Evolutionary conservation across 2,797 vertebrate genomes (phyloP), one percentile per base, ranked within the genome.

Genomic region (Lacerta agilis): DNA sequence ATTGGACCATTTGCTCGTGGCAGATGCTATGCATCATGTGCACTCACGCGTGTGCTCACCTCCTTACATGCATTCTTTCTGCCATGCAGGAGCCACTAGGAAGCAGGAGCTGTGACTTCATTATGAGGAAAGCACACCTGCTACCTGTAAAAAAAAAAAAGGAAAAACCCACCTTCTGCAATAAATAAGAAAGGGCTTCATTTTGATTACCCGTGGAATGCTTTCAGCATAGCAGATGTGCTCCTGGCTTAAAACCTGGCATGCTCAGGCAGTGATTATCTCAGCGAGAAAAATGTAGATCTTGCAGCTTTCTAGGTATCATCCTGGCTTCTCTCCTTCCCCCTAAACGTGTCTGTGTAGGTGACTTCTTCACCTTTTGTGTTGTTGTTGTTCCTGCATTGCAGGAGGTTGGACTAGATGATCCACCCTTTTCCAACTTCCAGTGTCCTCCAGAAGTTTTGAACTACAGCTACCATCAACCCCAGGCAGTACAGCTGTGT

Each of bases 51-150:
- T 49, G 17, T 6, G 11, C 15, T 33, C 20, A 41, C 23, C 20
- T 67, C 66, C 67, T 79, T 49, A 20, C 29, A 38, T 72, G 17
- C 73, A 79, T 81, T 87, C 43, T 73, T 86, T 61, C 86, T 66
- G 58, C 86, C 33, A 11, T 29, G 36, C 86, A 84, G 78, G 85
- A 45, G 33, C 18, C 18, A 36, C 77, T 25, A 33, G 7, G 79
- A 4, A 36, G 45, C 43, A 45, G 2, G 41, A 66, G 38, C 58
- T 9, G 13, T 75, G 82, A 73, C 79, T 64, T 86, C 55, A 18
- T 49, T 79, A 67, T 79, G 20, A 71, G 67, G 29, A 45, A 66
- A 8, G n/a, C n/a, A 71, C 89, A 85, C 85, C 83, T 90, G 86
- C 86, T 82, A 71, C 64, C n/a, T 81, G 61, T 20, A 17, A 36